Conservation (phyloP, 2,797 vertebrate genomes). For the Manis pentadactyla region DNA sequence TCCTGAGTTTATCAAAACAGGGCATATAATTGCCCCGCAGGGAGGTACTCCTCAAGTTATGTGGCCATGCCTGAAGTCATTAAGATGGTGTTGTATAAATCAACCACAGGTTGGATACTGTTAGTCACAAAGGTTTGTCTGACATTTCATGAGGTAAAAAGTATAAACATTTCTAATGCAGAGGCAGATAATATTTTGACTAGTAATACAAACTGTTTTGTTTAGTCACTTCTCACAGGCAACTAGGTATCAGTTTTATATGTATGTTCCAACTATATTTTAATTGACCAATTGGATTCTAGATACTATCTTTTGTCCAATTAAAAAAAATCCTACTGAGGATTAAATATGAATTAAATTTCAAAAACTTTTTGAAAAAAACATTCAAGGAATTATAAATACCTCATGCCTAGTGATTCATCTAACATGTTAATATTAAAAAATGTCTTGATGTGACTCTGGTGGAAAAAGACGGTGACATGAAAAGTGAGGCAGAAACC, state of each 20-base stretch:
- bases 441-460: background rate
- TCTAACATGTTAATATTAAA: background rate
- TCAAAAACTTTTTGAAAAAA: background rate
- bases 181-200: background rate
- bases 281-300: background rate
- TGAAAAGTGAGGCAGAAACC: no score
- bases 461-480: no score
- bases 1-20: background rate
- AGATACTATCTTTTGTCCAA: background rate
- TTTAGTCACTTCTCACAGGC: background rate
- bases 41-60: background rate
- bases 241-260: conserved; percentile 6
- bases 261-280: background rate
- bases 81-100: background rate
- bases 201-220: background rate
- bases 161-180: background rate
- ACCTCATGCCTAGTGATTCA: background rate
- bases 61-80: background rate
- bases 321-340: background rate
- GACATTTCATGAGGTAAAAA: background rate
- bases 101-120: background rate
- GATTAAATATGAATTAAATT: background rate
- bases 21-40: background rate
- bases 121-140: background rate
- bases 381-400: background rate